A percentile compares a stretch with the other conserved stretches of the same genome.
These are phyloP conservation scores for Adrianichthys oophorus DNA, from an alignment of 2,797 vertebrate species.

Conservation along the genomic window DNA sequence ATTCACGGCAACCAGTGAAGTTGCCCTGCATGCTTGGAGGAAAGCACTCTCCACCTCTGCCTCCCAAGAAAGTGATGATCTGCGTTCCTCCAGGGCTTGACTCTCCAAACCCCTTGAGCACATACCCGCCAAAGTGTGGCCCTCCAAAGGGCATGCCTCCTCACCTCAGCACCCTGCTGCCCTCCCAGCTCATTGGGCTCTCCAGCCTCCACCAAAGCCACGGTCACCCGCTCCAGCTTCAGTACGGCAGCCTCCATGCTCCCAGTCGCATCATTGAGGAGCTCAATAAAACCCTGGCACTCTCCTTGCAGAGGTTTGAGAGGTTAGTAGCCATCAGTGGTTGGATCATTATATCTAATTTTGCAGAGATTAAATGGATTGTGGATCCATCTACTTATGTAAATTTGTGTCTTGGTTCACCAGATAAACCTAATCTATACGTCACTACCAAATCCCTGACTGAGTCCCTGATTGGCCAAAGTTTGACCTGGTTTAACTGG, in stretches of 20 bases:
- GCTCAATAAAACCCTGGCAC: conserved; percentile 96
- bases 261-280: conserved; percentile 96
- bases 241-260: conserved; percentile 87
- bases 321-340: conserved; percentile 77
- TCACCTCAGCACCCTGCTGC: conserved; percentile 87
- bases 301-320: conserved; percentile 98
- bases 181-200: conserved; percentile 83
- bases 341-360: conserved; percentile 30
- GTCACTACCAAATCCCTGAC: too few relatives aligned
- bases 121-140: conserved; percentile 86
- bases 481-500: too few relatives aligned
- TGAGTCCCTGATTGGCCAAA: too few relatives aligned
- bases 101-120: conserved; percentile 75
- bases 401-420: background rate
- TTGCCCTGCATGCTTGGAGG: conserved; percentile 90
- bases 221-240: conserved; percentile 89
- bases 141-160: conserved; percentile 80
- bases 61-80: conserved; percentile 99
- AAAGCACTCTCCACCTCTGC: conserved; percentile 96
- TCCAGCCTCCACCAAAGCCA: conserved; percentile 69
- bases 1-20: conserved; percentile 93
- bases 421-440: too few relatives aligned
- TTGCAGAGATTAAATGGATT: conserved; percentile 29
- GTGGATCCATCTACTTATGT: conserved; percentile 28
- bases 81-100: conserved; percentile 92